These are phyloP conservation scores for Cephus pulcher DNA, from an alignment of 2,888 invertebrate genomes.

Conservation along the genomic window DNA sequence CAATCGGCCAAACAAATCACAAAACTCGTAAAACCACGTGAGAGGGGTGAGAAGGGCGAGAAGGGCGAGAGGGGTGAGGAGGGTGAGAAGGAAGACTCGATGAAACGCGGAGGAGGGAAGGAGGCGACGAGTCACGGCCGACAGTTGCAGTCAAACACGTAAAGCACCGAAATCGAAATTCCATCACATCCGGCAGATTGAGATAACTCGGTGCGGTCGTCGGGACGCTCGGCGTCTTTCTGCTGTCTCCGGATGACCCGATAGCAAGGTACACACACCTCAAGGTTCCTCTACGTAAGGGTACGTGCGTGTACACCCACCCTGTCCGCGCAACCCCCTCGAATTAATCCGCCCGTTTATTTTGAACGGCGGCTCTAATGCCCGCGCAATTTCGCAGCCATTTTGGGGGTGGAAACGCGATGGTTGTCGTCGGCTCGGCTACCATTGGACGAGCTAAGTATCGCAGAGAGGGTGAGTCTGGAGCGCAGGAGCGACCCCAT, in stretches of 20 bases:
- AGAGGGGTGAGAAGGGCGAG: too few species aligned
- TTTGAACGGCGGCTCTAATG: constrained; percentile 59
- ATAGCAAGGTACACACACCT: constrained; percentile 21
- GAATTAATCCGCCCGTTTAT: constrained; percentile 66
- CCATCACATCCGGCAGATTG: background rate
- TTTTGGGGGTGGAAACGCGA: constrained; percentile 62
- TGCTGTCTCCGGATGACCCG: constrained; percentile 34
- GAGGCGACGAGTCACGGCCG: constrained; percentile 1
- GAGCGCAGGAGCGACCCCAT: constrained; percentile 30
- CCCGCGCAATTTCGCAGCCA: constrained; percentile 63
- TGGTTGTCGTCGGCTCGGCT: constrained; percentile 30
- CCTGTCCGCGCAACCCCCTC: constrained; percentile 41
- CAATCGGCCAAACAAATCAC: too few species aligned
- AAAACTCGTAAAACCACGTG: too few species aligned
- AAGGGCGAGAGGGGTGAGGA: too few species aligned
- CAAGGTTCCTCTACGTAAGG: background rate
- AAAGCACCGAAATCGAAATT: background rate
- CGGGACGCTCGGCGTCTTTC: constrained; percentile 46
- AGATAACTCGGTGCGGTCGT: constrained; percentile 39
- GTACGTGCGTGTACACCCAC: background rate
- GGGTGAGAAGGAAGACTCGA: too few species aligned
- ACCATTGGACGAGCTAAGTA: constrained; percentile 45
- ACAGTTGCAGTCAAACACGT: background rate
- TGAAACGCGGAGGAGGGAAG: too few species aligned
- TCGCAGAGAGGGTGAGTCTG: constrained; percentile 28